Evolutionary conservation across 2,113 vertebrate species (phyloP).

Genomic region (Solea senegalensis): DNA sequence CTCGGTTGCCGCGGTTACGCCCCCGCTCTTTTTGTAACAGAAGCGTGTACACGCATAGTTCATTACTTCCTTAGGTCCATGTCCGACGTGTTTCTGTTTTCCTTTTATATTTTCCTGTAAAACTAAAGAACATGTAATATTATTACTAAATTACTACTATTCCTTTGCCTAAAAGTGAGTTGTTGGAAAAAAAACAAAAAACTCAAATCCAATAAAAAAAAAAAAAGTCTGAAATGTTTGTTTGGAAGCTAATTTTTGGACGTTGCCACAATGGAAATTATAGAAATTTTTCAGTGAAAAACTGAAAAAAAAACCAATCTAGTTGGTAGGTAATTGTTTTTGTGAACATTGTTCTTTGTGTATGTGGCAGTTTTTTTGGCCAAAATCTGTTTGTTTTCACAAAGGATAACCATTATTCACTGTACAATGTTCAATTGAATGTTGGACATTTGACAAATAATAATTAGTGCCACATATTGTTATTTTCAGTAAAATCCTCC

Average conservation of each 20-base stretch:
- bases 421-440: too few relatives aligned
- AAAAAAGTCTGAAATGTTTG: slow-evolving; percentile 51
- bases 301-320: too few relatives aligned
- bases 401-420: too few relatives aligned
- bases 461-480: too few relatives aligned
- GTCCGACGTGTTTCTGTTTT: slow-evolving; percentile 73
- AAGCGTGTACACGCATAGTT: slow-evolving; percentile 78
- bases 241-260: neutral
- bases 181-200: slow-evolving; percentile 47
- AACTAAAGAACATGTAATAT: slow-evolving; percentile 83
- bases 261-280: neutral
- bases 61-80: slow-evolving; percentile 76
- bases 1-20: slow-evolving; percentile 66
- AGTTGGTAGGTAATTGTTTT: too few relatives aligned
- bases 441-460: too few relatives aligned
- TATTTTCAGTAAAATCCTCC: too few relatives aligned
- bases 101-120: slow-evolving; percentile 65
- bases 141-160: slow-evolving; percentile 82
- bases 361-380: too few relatives aligned
- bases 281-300: too few relatives aligned
- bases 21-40: slow-evolving; percentile 76
- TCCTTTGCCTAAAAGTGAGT: slow-evolving; percentile 81
- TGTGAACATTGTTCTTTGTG: too few relatives aligned
- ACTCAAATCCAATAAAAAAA: slow-evolving; percentile 76
- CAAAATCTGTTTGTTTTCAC: too few relatives aligned